Conservation (phyloP, 2,113 vertebrate genomes). For the Herpetotheres cachinnans region DNA sequence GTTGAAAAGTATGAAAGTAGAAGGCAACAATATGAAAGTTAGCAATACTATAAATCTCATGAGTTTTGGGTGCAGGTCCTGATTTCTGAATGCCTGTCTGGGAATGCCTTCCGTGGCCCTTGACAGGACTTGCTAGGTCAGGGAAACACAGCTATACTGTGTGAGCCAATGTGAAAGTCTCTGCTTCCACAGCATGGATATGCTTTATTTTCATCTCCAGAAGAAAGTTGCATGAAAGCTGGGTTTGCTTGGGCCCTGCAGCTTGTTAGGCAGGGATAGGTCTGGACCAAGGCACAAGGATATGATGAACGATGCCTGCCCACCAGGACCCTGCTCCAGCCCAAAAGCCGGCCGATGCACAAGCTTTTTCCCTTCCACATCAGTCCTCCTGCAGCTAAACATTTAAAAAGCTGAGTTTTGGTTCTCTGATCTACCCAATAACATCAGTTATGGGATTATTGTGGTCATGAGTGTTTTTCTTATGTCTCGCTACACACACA, state of each 20-base stretch:
- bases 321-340: background rate
- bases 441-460: background rate
- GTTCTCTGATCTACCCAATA: background rate
- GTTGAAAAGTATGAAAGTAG: background rate
- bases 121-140: background rate
- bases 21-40: background rate
- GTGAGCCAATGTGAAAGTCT: background rate
- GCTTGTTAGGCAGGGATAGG: background rate
- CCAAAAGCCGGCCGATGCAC: background rate
- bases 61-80: background rate
- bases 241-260: background rate
- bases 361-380: background rate
- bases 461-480: background rate
- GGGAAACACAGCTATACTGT: background rate
- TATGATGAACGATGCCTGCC: background rate
- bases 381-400: background rate
- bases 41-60: background rate
- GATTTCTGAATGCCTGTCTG: background rate
- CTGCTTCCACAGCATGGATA: background rate
- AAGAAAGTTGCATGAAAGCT: background rate
- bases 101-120: background rate
- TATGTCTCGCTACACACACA: fast-evolving
- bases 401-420: background rate
- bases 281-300: background rate
- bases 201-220: background rate